Evolutionary conservation across 2,113 vertebrate species (phyloP), one percentile per base, ranked within the genome.

Genomic region (Eulemur macaco): DNA sequence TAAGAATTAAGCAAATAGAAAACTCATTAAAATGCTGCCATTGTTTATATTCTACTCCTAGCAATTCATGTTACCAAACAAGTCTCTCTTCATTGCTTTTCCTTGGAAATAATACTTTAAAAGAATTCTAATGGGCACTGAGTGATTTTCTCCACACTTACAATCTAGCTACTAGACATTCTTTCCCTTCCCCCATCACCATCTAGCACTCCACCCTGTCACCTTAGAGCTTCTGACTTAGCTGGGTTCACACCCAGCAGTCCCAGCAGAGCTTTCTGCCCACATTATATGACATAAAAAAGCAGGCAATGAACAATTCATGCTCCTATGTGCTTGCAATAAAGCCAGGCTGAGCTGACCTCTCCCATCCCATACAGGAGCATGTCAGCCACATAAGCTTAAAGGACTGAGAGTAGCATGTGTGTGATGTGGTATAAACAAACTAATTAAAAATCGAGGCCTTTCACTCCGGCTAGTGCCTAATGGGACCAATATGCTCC

Each of bases 161-260:
- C 15, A 64, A 90, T 96, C 92, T 83, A 97, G 78, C 56, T 86
- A 64, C n/a, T 1, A 88, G 89, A 74, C 76, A 97, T 84, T 83
- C 89, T 94, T 91, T 58, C 52, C 97, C 88, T 94, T 96, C 92
- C 94, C 47, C 97, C 97, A 91, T 77, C 25, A 25, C n/a, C 89
- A 93, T 81, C 82, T 27, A 81, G 92, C 76, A 82, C 93, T 87
- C 92, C 84, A 39, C 97, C 97, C 95, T 97, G 97, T 98, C 97
- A 98, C 98, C 98, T 98, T 97, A 98, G 95, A 85, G 98, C 98
- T 98, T 94, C 97, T 0, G 89, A 95, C 71, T 97, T 91, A 42
- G 95, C 97, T 91, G 92, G 54, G 20, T 94, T 95, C 97, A 96
- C 95, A 74, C 95, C 88, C 93, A 93, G 93, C 73, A 95, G 96